A percentile compares a stretch with the other conserved stretches of the same genome.
Evolutionary conservation across 1,140 invertebrate genomes (phyloP).

Genomic region (Lordiphosa collinella): DNA sequence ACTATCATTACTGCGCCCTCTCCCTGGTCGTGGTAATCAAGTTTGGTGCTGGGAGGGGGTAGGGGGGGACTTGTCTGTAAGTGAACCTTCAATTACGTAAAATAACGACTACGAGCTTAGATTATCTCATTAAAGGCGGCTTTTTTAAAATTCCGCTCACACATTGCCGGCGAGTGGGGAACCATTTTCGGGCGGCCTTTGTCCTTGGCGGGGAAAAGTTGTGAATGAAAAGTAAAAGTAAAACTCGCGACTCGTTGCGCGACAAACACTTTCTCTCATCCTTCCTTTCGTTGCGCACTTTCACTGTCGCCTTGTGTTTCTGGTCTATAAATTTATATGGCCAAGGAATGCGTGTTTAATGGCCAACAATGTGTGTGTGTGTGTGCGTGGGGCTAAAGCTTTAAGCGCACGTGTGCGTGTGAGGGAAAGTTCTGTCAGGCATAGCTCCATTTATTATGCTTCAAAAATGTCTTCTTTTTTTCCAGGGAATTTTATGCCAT

Average conservation of each 20-base stretch:
- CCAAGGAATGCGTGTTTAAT: constrained; percentile 76
- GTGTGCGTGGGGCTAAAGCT: constrained; percentile 10
- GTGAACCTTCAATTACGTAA: constrained; percentile 77
- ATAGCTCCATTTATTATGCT: constrained; percentile 69
- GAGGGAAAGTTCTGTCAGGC: constrained; percentile 32
- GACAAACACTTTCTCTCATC: constrained; percentile 35
- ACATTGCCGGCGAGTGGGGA: constrained; percentile 2
- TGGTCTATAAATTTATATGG: constrained; percentile 76
- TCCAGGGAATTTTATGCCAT: constrained; percentile 51
- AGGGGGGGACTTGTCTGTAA: constrained; percentile 38
- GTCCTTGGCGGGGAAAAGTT: constrained; percentile 41
- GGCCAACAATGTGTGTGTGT: constrained; percentile 64
- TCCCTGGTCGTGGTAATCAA: constrained; percentile 10
- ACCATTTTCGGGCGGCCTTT: constrained; percentile 23
- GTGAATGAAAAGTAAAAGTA: constrained; percentile 35
- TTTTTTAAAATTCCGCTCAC: constrained; percentile 71
- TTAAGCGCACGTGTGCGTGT: constrained; percentile 41
- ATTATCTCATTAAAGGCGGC: constrained; percentile 74
- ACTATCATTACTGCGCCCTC: constrained; percentile 1
- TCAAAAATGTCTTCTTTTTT: constrained; percentile 53
- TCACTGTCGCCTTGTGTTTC: constrained; percentile 55
- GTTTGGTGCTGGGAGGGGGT: background rate
- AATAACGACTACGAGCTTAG: constrained; percentile 61
- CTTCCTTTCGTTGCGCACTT: constrained; percentile 31
- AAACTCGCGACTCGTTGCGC: constrained; percentile 49